These are phyloP conservation scores for Eledona agricola DNA, from an alignment of 2,888 invertebrate genomes.

Conservation along the genomic window DNA sequence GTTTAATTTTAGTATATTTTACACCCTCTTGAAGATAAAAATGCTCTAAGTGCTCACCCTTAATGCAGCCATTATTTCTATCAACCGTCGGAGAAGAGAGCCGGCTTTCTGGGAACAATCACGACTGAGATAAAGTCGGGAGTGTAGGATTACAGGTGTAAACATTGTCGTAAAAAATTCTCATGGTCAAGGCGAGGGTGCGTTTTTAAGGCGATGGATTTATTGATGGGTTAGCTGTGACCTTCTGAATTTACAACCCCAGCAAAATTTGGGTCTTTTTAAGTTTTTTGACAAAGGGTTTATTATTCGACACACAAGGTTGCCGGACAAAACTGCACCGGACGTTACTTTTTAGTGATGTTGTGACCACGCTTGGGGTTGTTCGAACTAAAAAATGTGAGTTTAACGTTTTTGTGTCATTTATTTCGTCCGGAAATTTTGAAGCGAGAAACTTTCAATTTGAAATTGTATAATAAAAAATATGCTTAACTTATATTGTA, in stretches of 20 bases:
- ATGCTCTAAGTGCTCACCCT: slow-evolving; percentile 26
- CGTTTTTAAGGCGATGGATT: slow-evolving; percentile 4
- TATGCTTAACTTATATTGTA: too few species aligned
- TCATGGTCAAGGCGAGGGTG: slow-evolving; percentile 11
- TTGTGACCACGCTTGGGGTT: background rate
- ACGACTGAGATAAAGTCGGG: slow-evolving; percentile 1
- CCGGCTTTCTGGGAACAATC: slow-evolving; percentile 1
- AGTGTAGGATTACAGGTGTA: slow-evolving; percentile 4
- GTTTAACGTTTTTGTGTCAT: too few species aligned
- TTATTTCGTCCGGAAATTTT: too few species aligned
- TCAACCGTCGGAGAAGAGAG: slow-evolving; percentile 13
- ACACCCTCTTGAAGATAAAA: slow-evolving; percentile 34
- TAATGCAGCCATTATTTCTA: slow-evolving; percentile 31
- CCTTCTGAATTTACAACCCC: slow-evolving; percentile 49
- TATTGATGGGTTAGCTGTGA: slow-evolving; percentile 41
- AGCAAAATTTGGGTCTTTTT: slow-evolving; percentile 44
- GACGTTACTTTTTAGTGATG: slow-evolving; percentile 1
- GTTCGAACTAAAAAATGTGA: too few species aligned
- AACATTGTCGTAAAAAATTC: slow-evolving; percentile 8
- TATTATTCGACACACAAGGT: slow-evolving; percentile 34
- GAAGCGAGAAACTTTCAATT: too few species aligned
- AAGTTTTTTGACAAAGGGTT: slow-evolving; percentile 47
- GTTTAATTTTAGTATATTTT: slow-evolving; percentile 27
- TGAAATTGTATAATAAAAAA: too few species aligned
- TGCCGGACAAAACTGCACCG: too few species aligned